Evolutionary conservation across 2,888 invertebrate genomes (phyloP).

Genomic region (Eupeodes latifasciatus): DNA sequence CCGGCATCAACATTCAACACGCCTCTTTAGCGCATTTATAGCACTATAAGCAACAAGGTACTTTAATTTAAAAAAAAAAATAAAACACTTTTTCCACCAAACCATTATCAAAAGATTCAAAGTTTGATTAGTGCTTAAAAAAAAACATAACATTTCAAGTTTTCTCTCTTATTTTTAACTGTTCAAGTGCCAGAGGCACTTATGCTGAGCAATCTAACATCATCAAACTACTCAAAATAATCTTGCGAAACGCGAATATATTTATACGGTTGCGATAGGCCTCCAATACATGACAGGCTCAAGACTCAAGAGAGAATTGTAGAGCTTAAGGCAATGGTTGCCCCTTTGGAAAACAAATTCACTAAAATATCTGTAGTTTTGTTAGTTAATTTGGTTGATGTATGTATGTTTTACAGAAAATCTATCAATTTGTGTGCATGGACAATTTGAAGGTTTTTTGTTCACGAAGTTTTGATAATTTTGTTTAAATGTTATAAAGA

Average conservation of each 20-base stretch:
- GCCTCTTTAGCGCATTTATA: constrained; percentile 15
- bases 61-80: neutral
- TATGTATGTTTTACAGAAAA: too few relatives aligned
- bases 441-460: too few relatives aligned
- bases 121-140: constrained; percentile 39
- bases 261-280: neutral
- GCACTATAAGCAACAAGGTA: constrained; percentile 3
- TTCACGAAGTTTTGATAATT: too few relatives aligned
- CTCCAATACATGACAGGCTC: constrained; percentile 7
- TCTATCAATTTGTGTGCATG: too few relatives aligned
- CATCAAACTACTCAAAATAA: neutral
- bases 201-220: constrained; percentile 24
- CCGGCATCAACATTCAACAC: neutral
- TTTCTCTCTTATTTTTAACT: constrained; percentile 42
- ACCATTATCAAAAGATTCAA: constrained; percentile 35
- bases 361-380: too few relatives aligned
- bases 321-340: neutral
- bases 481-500: too few relatives aligned
- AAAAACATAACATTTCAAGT: constrained; percentile 49
- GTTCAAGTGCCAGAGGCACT: constrained; percentile 34
- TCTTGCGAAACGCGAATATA: neutral
- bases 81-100: neutral
- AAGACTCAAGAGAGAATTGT: constrained; percentile 25
- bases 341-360: neutral
- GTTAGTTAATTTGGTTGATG: neutral